These are phyloP conservation scores for Irena cyanogastra DNA, from an alignment of 2,113 vertebrate genomes.

Conservation along the genomic window DNA sequence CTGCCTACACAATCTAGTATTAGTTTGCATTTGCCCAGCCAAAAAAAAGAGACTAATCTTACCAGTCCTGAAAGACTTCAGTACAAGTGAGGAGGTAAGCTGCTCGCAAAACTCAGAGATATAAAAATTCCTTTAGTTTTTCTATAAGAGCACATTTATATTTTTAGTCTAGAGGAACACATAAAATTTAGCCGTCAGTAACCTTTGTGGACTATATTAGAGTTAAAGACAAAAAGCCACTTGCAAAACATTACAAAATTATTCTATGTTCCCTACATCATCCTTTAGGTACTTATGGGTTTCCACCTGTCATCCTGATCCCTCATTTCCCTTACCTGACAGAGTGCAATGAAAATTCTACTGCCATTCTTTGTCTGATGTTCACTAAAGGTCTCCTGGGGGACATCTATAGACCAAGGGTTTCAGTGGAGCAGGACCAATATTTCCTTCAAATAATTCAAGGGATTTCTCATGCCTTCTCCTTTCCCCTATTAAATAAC, in stretches of 20 bases:
- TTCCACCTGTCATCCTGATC: neutral
- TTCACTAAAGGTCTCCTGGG: slow-evolving; percentile 75
- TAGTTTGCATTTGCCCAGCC: neutral
- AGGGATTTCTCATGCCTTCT: slow-evolving; percentile 76
- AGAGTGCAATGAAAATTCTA: slow-evolving; percentile 64
- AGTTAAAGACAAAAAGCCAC: neutral
- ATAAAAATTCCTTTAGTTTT: neutral
- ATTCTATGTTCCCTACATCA: neutral
- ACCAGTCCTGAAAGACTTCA: neutral
- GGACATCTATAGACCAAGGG: slow-evolving; percentile 72
- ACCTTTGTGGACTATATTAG: neutral
- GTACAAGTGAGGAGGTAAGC: neutral
- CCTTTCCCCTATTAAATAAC: slow-evolving; percentile 70
- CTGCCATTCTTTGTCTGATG: slow-evolving; percentile 70
- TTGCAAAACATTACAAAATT: neutral
- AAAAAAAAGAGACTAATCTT: neutral
- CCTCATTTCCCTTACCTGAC: slow-evolving; percentile 63
- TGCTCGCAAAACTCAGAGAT: neutral
- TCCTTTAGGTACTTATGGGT: neutral
- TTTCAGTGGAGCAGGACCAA: slow-evolving; percentile 78
- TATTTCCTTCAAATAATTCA: slow-evolving; percentile 72
- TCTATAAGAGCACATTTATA: neutral
- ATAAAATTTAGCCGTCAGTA: neutral
- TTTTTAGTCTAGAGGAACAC: neutral
- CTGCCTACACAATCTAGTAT: neutral